Conservation (phyloP, 2,797 vertebrate species). For the Lophius americanus region DNA sequence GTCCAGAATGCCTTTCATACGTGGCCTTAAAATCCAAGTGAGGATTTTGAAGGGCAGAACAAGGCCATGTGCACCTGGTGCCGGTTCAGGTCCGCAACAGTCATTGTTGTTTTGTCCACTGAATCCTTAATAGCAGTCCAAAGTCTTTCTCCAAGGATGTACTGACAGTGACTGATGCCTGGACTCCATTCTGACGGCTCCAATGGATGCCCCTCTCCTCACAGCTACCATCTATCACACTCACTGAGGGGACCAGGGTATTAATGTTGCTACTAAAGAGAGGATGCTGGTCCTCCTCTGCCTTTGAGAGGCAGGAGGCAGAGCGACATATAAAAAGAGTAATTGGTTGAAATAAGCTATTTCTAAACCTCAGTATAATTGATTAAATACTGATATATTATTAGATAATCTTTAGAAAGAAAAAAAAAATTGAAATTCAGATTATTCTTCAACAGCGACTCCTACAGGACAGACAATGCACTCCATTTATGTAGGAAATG, state of each 20-base stretch:
- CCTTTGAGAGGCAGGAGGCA: too few species aligned
- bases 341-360: too few species aligned
- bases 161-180: constrained; percentile 15
- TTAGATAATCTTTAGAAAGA: too few species aligned
- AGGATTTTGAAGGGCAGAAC: constrained; percentile 69
- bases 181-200: constrained; percentile 10
- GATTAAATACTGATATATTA: too few species aligned
- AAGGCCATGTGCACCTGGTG: constrained; percentile 28
- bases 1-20: constrained; percentile 58
- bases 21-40: constrained; percentile 74
- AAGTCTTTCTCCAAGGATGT: constrained; percentile 28
- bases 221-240: constrained; percentile 9
- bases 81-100: constrained; percentile 8
- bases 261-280: constrained; percentile 1
- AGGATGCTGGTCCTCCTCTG: too few species aligned
- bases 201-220: background rate
- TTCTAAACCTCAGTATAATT: too few species aligned
- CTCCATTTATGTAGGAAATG: too few species aligned
- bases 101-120: constrained; percentile 33
- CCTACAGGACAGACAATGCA: too few species aligned
- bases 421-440: too few species aligned
- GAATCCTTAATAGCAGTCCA: constrained; percentile 29
- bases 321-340: too few species aligned
- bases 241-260: constrained; percentile 8
- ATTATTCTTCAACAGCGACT: too few species aligned